Evolutionary conservation across 2,113 vertebrate species (phyloP).

Genomic region (Crotalus helleri): DNA sequence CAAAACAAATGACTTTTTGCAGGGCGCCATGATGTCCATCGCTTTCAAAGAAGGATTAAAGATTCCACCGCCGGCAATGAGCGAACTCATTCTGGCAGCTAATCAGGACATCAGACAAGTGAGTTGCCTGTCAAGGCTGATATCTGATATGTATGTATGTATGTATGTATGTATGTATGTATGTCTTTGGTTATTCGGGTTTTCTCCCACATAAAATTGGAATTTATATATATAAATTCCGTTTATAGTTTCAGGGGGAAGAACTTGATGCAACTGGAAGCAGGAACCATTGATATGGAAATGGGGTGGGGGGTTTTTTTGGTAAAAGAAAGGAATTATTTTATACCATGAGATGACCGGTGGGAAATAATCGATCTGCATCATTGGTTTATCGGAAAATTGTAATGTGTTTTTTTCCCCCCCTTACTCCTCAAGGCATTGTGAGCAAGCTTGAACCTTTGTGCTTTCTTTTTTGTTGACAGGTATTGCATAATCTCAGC

Average conservation of each 20-base stretch:
- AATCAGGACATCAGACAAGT: slow-evolving; percentile 99
- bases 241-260: not conserved
- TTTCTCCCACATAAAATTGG: no score
- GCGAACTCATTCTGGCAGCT: slow-evolving; percentile 93
- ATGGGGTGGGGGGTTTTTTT: not conserved
- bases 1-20: slow-evolving; percentile 25
- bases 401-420: not conserved
- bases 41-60: slow-evolving; percentile 95
- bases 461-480: slow-evolving; percentile 16
- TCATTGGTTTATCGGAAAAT: no score
- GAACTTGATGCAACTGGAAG: not conserved
- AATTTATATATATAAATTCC: not conserved
- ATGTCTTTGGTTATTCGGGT: no score
- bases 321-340: not conserved
- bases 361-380: not conserved
- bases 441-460: not conserved
- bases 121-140: not conserved
- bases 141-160: not conserved
- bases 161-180: no score
- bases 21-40: slow-evolving; percentile 97
- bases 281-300: not conserved
- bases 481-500: slow-evolving; percentile 96
- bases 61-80: slow-evolving; percentile 91
- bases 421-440: not conserved
- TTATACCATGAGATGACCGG: not conserved